A percentile compares a stretch with the other conserved stretches of the same genome.
Evolutionary conservation across 2,888 invertebrate species (phyloP).

Genomic region (Spialia ferax): DNA sequence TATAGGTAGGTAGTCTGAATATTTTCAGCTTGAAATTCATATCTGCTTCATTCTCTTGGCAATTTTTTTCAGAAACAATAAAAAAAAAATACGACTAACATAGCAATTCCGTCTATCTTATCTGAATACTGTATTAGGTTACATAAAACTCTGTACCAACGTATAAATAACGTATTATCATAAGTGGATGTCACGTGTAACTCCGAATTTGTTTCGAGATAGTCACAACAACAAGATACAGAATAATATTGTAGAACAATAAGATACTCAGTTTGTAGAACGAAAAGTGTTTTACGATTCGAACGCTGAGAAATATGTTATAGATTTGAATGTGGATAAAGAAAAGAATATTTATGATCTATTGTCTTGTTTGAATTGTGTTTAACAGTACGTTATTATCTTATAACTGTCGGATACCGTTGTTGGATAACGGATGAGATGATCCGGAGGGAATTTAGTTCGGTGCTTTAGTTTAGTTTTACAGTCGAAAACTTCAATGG

Average conservation of each 20-base stretch:
- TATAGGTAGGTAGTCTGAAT: no score
- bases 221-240: background rate
- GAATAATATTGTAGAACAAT: background rate
- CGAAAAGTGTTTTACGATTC: background rate
- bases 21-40: no score
- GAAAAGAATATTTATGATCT: constrained; percentile 5
- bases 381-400: background rate
- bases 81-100: no score
- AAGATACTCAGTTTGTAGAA: background rate
- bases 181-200: background rate
- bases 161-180: background rate
- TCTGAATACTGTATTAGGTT: background rate
- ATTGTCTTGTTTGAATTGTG: constrained; percentile 1
- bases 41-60: no score
- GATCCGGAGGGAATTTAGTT: background rate
- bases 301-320: constrained; percentile 5
- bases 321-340: background rate
- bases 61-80: no score
- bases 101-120: no score
- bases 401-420: constrained; percentile 7
- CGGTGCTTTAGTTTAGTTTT: background rate
- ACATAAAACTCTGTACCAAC: background rate
- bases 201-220: background rate
- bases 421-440: background rate
- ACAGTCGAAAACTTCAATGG: background rate